These are phyloP conservation scores for Pammene fasciana DNA, from an alignment of 2,888 invertebrate genomes.

Conservation along the genomic window DNA sequence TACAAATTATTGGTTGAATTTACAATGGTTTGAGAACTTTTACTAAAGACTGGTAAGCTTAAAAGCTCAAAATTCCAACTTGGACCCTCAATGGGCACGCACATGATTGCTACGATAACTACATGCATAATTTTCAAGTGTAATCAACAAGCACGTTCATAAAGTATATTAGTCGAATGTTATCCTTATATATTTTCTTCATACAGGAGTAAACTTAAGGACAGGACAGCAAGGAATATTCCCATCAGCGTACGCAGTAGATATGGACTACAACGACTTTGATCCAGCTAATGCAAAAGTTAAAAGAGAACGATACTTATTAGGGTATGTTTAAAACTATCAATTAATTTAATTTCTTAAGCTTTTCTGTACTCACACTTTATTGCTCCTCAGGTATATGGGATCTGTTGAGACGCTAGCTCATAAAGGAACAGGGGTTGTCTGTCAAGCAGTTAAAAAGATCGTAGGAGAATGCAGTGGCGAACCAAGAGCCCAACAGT, in stretches of 20 bases:
- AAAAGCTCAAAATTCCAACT: too few relatives aligned
- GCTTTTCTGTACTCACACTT: neutral
- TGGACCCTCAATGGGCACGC: too few relatives aligned
- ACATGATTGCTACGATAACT: too few relatives aligned
- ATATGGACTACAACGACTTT: conserved; percentile 98
- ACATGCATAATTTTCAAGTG: too few relatives aligned
- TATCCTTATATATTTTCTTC: conserved; percentile 9
- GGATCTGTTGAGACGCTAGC: conserved; percentile 98
- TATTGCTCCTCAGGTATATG: conserved; percentile 84
- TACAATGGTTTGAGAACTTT: too few relatives aligned
- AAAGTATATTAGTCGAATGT: neutral
- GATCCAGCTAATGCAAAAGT: conserved; percentile 93
- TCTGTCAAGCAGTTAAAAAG: conserved; percentile 95
- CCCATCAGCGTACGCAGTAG: conserved; percentile 98
- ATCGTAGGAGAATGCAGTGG: conserved; percentile 88
- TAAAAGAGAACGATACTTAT: conserved; percentile 92
- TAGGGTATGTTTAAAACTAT: conserved; percentile 85
- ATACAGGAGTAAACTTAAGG: conserved; percentile 94
- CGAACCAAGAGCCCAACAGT: conserved; percentile 90
- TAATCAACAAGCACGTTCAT: too few relatives aligned
- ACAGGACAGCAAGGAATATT: conserved; percentile 97
- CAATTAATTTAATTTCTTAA: neutral
- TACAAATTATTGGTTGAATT: too few relatives aligned
- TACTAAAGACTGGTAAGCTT: too few relatives aligned
- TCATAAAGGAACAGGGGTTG: conserved; percentile 98